A percentile compares a stretch with the other conserved stretches of the same genome.
phyloP scores from a whole-genome alignment of 2,888 invertebrate species.

The Himalopsyche tibetana region DNA sequence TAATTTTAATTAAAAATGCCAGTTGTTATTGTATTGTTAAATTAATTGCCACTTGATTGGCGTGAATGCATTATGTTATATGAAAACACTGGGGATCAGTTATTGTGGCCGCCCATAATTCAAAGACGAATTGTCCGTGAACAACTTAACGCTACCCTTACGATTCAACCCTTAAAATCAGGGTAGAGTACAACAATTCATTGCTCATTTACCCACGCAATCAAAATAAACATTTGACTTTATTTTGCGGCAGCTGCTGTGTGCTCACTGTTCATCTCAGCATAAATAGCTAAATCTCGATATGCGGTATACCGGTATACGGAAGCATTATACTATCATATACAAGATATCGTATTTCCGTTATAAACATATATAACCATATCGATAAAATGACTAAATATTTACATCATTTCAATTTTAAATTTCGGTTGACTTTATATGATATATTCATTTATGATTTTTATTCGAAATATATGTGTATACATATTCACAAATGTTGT shows the following conservation, averaged over 20 bases:
- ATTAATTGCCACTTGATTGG: too few relatives aligned
- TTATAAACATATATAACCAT: too few relatives aligned
- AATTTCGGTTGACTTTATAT: too few relatives aligned
- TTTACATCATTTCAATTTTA: too few relatives aligned
- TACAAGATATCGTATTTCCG: neutral
- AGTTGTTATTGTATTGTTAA: too few relatives aligned
- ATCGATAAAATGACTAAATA: too few relatives aligned
- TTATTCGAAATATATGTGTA: too few relatives aligned
- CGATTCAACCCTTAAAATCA: constrained; percentile 3
- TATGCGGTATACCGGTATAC: neutral
- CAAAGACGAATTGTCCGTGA: neutral
- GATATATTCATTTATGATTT: too few relatives aligned
- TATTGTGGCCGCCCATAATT: neutral
- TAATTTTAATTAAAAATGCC: too few relatives aligned
- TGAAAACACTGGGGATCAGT: too few relatives aligned
- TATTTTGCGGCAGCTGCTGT: constrained; percentile 59
- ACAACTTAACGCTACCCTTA: constrained; percentile 25
- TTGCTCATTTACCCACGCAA: constrained; percentile 65
- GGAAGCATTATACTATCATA: neutral
- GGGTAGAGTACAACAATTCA: constrained; percentile 56
- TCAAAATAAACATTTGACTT: constrained; percentile 66
- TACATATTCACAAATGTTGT: too few relatives aligned
- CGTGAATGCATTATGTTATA: too few relatives aligned
- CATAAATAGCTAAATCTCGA: neutral
- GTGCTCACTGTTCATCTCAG: constrained; percentile 41